A percentile compares a stretch with the other conserved stretches of the same genome.
phyloP scores from a whole-genome alignment of 2,888 invertebrate genomes.

The Hyalella azteca region DNA sequence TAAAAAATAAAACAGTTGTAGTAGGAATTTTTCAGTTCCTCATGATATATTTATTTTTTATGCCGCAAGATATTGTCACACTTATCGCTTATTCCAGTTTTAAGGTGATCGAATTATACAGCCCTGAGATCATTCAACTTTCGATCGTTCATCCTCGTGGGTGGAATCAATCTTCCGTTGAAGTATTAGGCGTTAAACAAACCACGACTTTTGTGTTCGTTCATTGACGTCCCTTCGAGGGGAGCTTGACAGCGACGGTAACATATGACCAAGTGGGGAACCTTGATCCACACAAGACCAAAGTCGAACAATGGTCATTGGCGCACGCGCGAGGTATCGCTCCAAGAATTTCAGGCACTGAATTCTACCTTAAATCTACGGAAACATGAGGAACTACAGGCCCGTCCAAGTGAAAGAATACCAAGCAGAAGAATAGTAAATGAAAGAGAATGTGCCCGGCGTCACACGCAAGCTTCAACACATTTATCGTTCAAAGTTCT shows the following conservation, averaged over 20 bases:
- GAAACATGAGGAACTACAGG: constrained; percentile 9
- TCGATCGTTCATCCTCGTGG: no score
- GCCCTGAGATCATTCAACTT: no score
- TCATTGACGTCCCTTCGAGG: not conserved
- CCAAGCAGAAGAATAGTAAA: not conserved
- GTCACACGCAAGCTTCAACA: no score
- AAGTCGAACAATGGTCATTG: constrained; percentile 16
- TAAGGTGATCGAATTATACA: no score
- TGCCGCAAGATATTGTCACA: no score
- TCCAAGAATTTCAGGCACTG: constrained; percentile 24
- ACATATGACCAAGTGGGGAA: constrained; percentile 13
- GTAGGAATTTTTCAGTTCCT: no score
- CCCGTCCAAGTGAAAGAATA: not conserved
- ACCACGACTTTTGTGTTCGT: not conserved
- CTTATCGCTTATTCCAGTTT: no score
- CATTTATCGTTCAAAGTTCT: no score
- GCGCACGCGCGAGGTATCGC: constrained; percentile 27
- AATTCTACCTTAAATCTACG: constrained; percentile 20
- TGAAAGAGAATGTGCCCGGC: not conserved
- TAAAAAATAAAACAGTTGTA: no score
- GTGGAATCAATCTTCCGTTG: no score
- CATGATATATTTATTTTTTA: no score
- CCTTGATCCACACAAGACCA: not conserved
- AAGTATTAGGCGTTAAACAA: not conserved
- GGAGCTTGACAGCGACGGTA: constrained; percentile 3